Evolutionary conservation across 2,113 vertebrate genomes (phyloP), one percentile per base, ranked within the genome.

Genomic region (Plectropomus leopardus): DNA sequence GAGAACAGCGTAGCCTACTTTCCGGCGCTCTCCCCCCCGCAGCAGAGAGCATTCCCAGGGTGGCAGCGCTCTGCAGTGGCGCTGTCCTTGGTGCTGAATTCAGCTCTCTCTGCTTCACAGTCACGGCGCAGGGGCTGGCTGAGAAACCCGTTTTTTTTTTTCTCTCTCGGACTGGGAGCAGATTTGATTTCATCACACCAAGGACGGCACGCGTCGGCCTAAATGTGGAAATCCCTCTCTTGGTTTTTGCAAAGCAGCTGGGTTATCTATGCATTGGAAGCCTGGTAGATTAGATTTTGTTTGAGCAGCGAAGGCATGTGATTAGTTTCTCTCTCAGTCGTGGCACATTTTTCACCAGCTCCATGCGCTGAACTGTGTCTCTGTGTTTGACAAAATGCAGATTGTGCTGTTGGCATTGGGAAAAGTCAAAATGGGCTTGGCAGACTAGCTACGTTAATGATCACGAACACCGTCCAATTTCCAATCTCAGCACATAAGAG

Each of bases 21-120:
- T 87, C 15, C 64, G 30, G 61, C 34, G 1, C 57, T 7, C 51
- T 4, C 51, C 23, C 26, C 48, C 72, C 44, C 21, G 26, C 76
- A 77, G 80, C 84, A 63, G 55, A 45, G 76, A 84, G 77, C 83
- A 50, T 83, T 91, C 89, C 90, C 92, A 78, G 82, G 84, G 83
- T 72, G 59, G 90, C 80, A 0, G 69, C 28, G 28, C 82, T 40
- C 82, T 88, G 89, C 91, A 90, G 90, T 82, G 86, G 21, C 67
- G 87, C 92, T 92, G 90, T 92, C 91, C 91, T 90, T 89, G 90
- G 90, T 93, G 85, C 91, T 92, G 91, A 83, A 92, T 83, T 28
- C 84, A 80, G 67, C 84, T 88, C 80, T 54, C 70, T 61, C 51
- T 65, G 64, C 72, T 78, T 75, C 83, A 7, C 83, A 76, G 81